Evolutionary conservation across 2,113 vertebrate species (phyloP), one percentile per base, ranked within the genome.

Genomic region (Tylochromis polylepis): DNA sequence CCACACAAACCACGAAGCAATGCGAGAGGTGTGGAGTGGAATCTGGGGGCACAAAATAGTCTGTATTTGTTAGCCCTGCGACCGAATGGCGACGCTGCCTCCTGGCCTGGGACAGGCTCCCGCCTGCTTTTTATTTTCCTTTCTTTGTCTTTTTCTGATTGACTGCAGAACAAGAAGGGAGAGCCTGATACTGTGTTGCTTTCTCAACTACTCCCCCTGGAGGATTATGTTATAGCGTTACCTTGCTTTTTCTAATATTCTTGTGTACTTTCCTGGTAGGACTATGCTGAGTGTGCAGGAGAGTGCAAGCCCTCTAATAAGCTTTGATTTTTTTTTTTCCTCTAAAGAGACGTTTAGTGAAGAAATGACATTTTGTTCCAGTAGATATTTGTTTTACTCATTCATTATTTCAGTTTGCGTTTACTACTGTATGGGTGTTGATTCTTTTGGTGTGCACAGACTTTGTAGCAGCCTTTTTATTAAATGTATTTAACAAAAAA

Each of bases 101-200:
- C 31, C 5, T 5, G 5, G 4, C 31, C 31, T 31, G 31, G 31
- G 31, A 31, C 5, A 31, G 31, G 4, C 31, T 5, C 31, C 31
- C 31, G 5, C 31, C 31, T 5, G 4, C 31, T 4, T 5, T 31
- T n/a, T n/a, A n/a, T n/a, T n/a, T n/a, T n/a, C n/a, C 0, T 38
- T 38, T 65, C 20, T 65, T 65, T 65, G 34, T 22, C 31, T 65
- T 65, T 65, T 65, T 22, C 60, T 38, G 34, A 67, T 15, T 9
- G 62, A n/a, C 20, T 67, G 6, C 34, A 31, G 43, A 14, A 12
- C 43, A 46, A 12, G 12, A 15, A 46, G 43, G 5, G 14, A 31
- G 58, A 10, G 27, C 58, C 15, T 31, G 15, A 3, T 3, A 16
- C 62, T 72, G 65, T 41, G 36, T 15, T 24, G n/a, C 38, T 43